A percentile compares a stretch with the other conserved stretches of the same genome.
These are phyloP conservation scores for Nothura maculosa DNA, from an alignment of 2,797 vertebrate genomes.

Conservation along the genomic window DNA sequence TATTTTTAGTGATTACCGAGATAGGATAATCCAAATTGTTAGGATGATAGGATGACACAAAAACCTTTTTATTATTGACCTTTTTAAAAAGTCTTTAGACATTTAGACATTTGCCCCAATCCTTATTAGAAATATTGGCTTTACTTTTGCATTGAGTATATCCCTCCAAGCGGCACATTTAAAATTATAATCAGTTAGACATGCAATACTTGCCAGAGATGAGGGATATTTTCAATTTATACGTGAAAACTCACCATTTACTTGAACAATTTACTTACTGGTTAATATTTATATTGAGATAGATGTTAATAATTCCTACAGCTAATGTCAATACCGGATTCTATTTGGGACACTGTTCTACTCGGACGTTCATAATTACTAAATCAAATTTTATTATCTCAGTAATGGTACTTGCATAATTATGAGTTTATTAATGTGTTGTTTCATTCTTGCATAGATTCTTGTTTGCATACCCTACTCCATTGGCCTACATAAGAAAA, in stretches of 20 bases:
- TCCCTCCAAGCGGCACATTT: neutral
- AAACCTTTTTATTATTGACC: neutral
- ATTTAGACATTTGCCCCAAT: neutral
- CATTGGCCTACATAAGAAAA: neutral
- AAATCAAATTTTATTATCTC: neutral
- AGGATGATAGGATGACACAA: neutral
- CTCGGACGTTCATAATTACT: neutral
- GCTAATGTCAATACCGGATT: neutral
- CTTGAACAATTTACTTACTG: neutral
- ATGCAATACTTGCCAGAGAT: neutral
- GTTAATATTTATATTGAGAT: neutral
- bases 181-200: neutral
- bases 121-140: neutral
- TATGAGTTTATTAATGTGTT: neutral
- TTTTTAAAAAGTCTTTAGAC: neutral
- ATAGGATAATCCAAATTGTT: neutral
- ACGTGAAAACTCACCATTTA: neutral
- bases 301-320: neutral
- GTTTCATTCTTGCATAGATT: neutral
- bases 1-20: neutral
- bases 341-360: neutral
- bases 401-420: rapidly evolving
- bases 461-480: neutral
- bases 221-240: neutral
- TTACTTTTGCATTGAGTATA: neutral